Percentiles rank a stretch among this genome's conserved stretches.
Conservation (phyloP, 2,888 invertebrate genomes). For the Parapristionchus giblindavisi region DNA sequence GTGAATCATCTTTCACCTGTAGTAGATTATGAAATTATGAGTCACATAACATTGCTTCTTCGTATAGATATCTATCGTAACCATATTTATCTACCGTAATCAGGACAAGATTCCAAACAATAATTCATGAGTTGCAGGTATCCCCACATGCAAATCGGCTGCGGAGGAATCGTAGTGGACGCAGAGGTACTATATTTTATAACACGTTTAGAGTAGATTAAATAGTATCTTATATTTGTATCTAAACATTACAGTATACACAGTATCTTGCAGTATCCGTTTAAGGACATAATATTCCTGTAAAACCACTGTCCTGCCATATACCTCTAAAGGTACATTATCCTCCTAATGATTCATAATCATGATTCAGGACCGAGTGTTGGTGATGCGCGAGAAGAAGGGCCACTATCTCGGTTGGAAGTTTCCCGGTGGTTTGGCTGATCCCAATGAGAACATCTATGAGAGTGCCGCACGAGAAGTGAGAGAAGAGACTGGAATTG, state of each 20-base stretch:
- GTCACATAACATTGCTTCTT: too few relatives aligned
- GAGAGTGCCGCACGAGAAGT: constrained; percentile 87
- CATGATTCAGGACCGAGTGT: constrained; percentile 76
- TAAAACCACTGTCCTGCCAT: too few relatives aligned
- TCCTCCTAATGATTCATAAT: too few relatives aligned
- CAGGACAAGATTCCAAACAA: too few relatives aligned
- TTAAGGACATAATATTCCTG: too few relatives aligned
- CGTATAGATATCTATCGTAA: not conserved
- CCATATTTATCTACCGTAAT: not conserved
- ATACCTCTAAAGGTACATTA: too few relatives aligned
- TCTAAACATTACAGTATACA: too few relatives aligned
- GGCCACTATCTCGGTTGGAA: constrained; percentile 80
- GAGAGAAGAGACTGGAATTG: constrained; percentile 86
- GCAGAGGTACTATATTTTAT: not conserved
- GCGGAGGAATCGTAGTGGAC: constrained; percentile 86
- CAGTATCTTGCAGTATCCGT: too few relatives aligned
- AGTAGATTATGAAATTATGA: too few relatives aligned
- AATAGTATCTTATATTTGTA: too few relatives aligned
- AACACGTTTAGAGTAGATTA: too few relatives aligned
- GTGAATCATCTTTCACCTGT: too few relatives aligned
- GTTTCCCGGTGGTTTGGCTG: constrained; percentile 81
- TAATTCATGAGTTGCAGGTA: constrained; percentile 62
- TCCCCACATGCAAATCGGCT: constrained; percentile 84
- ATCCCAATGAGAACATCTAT: constrained; percentile 82
- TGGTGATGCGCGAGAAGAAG: constrained; percentile 83